Conservation (phyloP, 2,797 vertebrate species). For the Peromyscus aztecus region DNA sequence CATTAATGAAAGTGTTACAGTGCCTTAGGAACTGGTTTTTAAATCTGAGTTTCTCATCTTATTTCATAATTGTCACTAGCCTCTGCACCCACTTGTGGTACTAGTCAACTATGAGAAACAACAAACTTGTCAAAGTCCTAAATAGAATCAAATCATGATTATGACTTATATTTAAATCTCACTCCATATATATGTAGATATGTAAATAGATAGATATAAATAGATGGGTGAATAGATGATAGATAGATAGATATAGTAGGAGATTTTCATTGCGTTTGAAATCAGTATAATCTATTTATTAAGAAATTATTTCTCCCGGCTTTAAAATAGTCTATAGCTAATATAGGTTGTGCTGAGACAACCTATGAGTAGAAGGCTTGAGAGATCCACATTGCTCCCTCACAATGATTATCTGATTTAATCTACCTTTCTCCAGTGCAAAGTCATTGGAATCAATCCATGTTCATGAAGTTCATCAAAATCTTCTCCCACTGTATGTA, state of each 20-base stretch:
- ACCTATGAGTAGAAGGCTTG: neutral
- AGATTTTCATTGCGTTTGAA: neutral
- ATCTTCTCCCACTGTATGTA: neutral
- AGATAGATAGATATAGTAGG: neutral
- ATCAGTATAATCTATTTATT: neutral
- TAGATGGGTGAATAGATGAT: neutral
- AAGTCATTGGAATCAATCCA: slow-evolving; percentile 6
- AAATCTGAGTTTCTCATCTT: neutral
- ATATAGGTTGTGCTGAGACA: neutral
- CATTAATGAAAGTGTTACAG: neutral
- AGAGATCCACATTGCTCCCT: neutral
- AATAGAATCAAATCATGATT: slow-evolving; percentile 38
- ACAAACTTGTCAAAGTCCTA: neutral
- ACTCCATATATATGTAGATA: no score
- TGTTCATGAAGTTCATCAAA: neutral
- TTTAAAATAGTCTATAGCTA: slow-evolving; percentile 32
- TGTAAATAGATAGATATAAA: neutral
- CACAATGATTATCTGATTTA: neutral
- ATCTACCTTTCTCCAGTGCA: neutral
- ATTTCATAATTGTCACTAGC: neutral
- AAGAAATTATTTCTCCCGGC: neutral
- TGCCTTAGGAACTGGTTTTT: slow-evolving; percentile 1
- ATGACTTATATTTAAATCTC: slow-evolving; percentile 24
- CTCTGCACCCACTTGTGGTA: neutral
- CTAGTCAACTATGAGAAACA: slow-evolving; percentile 22